Conservation (phyloP, 2,797 vertebrate species). For the Yasuhikotakia modesta region DNA sequence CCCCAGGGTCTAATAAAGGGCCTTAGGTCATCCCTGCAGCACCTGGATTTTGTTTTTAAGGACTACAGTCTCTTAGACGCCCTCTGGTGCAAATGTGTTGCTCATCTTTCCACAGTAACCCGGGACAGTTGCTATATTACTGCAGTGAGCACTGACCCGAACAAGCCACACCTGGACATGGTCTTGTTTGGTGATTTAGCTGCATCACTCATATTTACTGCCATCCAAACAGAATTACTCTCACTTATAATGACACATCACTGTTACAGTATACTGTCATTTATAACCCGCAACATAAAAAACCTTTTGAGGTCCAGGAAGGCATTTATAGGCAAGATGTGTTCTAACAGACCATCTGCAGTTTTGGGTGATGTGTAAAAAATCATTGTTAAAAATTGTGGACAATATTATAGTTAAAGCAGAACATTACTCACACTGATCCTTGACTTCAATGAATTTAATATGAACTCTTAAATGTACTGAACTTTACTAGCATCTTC, state of each 20-base stretch:
- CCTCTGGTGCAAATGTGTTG: constrained; percentile 24
- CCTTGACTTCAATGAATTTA: neutral
- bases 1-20: constrained; percentile 49
- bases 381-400: neutral
- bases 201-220: neutral
- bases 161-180: neutral
- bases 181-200: constrained; percentile 22
- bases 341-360: neutral
- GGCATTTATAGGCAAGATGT: neutral
- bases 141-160: neutral
- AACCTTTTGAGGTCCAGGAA: neutral
- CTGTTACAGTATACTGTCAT: constrained; percentile 3
- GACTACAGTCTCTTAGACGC: constrained; percentile 5
- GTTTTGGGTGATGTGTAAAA: neutral
- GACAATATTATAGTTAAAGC: neutral
- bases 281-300: constrained; percentile 3
- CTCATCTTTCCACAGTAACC: constrained; percentile 44
- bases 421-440: constrained; percentile 1
- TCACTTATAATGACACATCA: neutral
- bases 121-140: neutral
- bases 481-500: neutral
- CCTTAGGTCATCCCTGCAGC: constrained; percentile 47
- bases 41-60: constrained; percentile 52
- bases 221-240: neutral
- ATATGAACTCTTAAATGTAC: neutral